phyloP scores from a whole-genome alignment of 2,888 invertebrate genomes.

The Lomographa bimaculata region DNA sequence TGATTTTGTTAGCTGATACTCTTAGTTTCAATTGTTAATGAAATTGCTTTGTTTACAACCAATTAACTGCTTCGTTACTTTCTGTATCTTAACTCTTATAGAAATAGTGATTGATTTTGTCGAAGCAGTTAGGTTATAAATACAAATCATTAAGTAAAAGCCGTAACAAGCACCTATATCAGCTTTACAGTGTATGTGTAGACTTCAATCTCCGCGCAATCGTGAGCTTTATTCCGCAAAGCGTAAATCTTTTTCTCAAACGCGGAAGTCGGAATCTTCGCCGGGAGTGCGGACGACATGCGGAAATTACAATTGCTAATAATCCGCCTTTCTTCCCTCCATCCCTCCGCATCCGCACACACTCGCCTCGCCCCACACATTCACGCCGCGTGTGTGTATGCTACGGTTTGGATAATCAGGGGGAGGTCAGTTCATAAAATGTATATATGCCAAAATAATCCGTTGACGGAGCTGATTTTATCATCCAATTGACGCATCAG shows the following conservation, averaged over 20 bases:
- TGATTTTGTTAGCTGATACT: constrained; percentile 12
- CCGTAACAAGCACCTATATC: too few relatives aligned
- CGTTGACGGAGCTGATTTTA: too few relatives aligned
- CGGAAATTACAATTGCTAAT: constrained; percentile 31
- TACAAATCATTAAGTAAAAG: too few relatives aligned
- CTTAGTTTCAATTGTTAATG: constrained; percentile 5
- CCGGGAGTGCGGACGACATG: constrained; percentile 22
- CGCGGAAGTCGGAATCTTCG: neutral
- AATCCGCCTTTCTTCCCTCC: constrained; percentile 21
- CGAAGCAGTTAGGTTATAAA: too few relatives aligned
- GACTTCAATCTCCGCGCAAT: neutral
- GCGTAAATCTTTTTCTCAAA: constrained; percentile 5
- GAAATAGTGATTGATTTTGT: too few relatives aligned
- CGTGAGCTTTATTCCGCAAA: constrained; percentile 7
- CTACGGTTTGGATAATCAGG: too few relatives aligned
- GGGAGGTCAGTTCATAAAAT: too few relatives aligned
- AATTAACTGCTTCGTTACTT: neutral
- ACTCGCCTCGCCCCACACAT: constrained; percentile 2
- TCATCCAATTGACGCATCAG: too few relatives aligned
- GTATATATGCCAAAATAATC: too few relatives aligned
- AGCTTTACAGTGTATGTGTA: too few relatives aligned
- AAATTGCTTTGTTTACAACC: constrained; percentile 11
- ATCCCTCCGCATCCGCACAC: constrained; percentile 13
- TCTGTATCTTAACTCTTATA: neutral
- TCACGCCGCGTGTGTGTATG: too few relatives aligned